A percentile compares a stretch with the other conserved stretches of the same genome.
Evolutionary conservation across 2,797 vertebrate species (phyloP).

Genomic region (Ateles fusciceps): DNA sequence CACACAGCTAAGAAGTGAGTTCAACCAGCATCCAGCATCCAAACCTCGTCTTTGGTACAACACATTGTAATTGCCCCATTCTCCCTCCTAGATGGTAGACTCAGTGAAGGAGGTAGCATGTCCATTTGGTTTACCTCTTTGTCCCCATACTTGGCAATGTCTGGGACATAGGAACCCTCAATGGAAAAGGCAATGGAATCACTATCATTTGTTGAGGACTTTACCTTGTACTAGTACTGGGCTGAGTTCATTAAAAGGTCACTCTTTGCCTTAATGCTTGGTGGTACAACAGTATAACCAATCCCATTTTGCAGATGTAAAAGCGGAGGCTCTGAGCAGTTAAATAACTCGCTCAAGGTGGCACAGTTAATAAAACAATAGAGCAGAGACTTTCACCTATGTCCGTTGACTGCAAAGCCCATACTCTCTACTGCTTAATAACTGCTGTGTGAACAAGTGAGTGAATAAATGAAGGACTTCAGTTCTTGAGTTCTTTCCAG

Average conservation of each 20-base stretch:
- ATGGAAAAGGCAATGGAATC: background rate
- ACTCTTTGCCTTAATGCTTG: background rate
- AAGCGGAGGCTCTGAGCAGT: background rate
- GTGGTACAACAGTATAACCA: background rate
- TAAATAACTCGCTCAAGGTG: background rate
- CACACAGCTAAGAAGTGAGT: background rate
- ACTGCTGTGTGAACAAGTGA: background rate
- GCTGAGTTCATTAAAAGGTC: background rate
- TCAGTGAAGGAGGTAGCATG: rapidly evolving
- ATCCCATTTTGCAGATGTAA: background rate
- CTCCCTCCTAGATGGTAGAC: background rate
- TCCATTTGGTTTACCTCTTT: background rate
- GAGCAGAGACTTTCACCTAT: background rate
- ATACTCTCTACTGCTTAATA: background rate
- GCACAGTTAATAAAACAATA: background rate
- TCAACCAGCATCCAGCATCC: background rate
- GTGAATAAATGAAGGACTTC: background rate
- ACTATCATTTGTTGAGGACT: background rate
- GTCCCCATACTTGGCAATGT: background rate
- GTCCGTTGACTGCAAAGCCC: background rate
- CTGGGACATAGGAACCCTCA: background rate
- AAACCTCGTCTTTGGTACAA: background rate
- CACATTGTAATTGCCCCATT: too few species aligned
- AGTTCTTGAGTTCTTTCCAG: background rate
- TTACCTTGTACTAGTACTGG: background rate